Conservation (phyloP, 2,888 invertebrate genomes). For the Leistus spinibarbis region DNA sequence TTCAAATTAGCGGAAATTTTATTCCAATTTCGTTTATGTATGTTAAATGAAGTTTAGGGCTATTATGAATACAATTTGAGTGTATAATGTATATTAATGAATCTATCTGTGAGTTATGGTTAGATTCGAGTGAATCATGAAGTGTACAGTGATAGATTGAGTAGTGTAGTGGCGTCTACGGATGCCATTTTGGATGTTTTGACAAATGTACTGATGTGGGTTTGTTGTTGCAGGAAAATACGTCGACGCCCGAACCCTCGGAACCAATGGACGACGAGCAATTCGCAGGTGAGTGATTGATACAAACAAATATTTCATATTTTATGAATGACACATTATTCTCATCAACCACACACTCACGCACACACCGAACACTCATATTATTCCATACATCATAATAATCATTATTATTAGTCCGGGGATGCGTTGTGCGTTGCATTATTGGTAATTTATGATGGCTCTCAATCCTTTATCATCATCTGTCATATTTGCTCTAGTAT, state of each 20-base stretch:
- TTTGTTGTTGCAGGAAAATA: conserved; percentile 70
- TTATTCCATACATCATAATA: neutral
- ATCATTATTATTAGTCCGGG: neutral
- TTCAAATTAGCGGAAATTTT: too few species aligned
- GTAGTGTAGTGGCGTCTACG: neutral
- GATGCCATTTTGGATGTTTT: neutral
- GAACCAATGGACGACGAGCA: conserved; percentile 75
- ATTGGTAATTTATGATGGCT: neutral
- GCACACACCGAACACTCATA: neutral
- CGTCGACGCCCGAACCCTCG: conserved; percentile 70
- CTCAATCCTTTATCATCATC: neutral
- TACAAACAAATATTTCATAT: conserved; percentile 40
- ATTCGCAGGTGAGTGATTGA: conserved; percentile 62
- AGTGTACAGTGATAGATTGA: neutral
- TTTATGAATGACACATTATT: conserved; percentile 26
- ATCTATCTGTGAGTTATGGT: neutral
- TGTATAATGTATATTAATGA: neutral
- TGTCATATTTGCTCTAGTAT: neutral
- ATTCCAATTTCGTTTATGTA: too few species aligned
- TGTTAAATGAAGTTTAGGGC: too few species aligned
- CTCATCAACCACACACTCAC: neutral
- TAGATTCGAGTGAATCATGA: neutral
- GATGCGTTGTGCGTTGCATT: neutral
- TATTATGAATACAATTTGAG: too few species aligned
- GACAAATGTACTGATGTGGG: neutral